Base-by-base conservation (phyloP, 2,113 vertebrate genomes). In the Sturnira hondurensis region DNA sequence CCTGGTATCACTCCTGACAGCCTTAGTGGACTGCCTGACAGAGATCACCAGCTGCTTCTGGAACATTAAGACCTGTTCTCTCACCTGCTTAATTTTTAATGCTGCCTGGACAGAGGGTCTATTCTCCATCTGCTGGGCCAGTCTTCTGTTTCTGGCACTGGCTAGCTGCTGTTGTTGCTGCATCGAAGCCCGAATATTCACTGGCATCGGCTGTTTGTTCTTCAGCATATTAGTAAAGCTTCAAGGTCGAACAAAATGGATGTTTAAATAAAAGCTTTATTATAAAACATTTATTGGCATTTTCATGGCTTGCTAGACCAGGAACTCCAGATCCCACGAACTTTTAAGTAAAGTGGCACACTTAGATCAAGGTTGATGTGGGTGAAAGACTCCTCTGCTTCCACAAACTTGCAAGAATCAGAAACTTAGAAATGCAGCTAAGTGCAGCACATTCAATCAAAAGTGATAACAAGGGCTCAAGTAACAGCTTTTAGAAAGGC, bases 171-270 rank as follows among this genome's bases (percentile, higher is more conserved):
- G 99, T 96, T 99, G 99, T 96, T 98, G 97, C 98, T 99, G 99
- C 99, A 99, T 99, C 98, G 99, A 99, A 98, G 99, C 99, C 93
- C 99, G 99, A 99, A 99, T 99, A 98, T 99, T 99, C 98, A 99
- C 99, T 81, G 99, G 99, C 97, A 99, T 98, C 98, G 99, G 99
- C 98, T 99, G 99, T 99, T 99, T 99, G 99, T 99, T 99, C 99
- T 99, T 99, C 99, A 99, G 99, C 99, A 99, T 99, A 98, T 99
- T 99, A 99, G 99, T 99, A 98, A 99, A 99, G 99, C 99, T 99
- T 99, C 98, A 99, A 99, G 99, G 99, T 99, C 99, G 99, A 99
- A 99, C 98, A 99, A 99, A 99, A 99, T 43, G 98, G 98, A 98
- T 98, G 98, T 98, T 99, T 99, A 98, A 98, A 98, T 97, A 98